These are phyloP conservation scores for Euphonia xanthogaster DNA, from an alignment of 2,797 vertebrate species.

Conservation along the genomic window DNA sequence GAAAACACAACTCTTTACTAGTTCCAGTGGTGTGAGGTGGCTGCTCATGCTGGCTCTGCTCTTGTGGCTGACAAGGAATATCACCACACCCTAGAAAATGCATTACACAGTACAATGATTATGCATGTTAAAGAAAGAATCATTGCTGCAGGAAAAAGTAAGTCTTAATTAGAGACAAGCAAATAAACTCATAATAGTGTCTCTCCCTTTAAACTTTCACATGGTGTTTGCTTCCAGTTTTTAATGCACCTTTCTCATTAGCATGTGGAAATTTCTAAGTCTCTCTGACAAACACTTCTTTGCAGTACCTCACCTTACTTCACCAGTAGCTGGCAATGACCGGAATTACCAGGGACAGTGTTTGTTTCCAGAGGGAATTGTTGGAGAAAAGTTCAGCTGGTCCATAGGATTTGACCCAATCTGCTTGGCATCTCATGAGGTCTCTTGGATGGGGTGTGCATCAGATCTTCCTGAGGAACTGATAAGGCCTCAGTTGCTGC, in stretches of 20 bases:
- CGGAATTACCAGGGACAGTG: neutral
- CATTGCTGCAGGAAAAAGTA: neutral
- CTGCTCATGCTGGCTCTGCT: neutral
- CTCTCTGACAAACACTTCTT: neutral
- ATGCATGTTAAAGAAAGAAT: slow-evolving; percentile 18
- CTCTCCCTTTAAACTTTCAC: neutral
- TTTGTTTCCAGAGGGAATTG: neutral
- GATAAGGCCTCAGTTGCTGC: neutral
- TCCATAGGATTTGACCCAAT: neutral
- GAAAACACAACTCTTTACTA: slow-evolving; percentile 1
- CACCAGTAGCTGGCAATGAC: neutral
- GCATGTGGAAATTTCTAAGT: neutral
- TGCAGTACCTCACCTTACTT: neutral
- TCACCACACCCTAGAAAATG: slow-evolving; percentile 23
- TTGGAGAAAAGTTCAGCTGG: neutral
- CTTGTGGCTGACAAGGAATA: slow-evolving; percentile 35
- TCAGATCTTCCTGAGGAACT: neutral
- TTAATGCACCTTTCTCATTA: neutral
- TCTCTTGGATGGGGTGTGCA: neutral
- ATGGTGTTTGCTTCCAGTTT: neutral
- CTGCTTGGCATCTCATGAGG: neutral
- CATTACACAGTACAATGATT: slow-evolving; percentile 23
- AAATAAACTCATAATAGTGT: neutral
- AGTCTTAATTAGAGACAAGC: neutral
- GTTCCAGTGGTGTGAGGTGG: neutral